phyloP scores from a whole-genome alignment of 2,113 vertebrate genomes.

The Anguilla rostrata region DNA sequence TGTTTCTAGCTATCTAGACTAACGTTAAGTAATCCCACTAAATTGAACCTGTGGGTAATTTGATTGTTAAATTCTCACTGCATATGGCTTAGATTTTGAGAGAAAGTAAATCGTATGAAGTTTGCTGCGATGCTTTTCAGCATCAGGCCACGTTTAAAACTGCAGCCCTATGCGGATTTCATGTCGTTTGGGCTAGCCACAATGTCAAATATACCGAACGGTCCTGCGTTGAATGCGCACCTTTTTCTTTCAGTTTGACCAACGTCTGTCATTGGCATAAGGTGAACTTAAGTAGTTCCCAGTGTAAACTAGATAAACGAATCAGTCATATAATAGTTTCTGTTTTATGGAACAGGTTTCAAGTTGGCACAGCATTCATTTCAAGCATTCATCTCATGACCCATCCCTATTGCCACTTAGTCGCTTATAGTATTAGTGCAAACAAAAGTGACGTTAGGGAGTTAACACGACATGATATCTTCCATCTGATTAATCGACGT shows the following conservation, averaged over 20 bases:
- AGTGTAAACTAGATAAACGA: background rate
- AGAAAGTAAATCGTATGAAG: background rate
- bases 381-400: background rate
- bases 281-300: background rate
- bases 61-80: background rate
- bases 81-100: no score
- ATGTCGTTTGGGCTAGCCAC: background rate
- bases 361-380: background rate
- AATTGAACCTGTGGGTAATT: background rate
- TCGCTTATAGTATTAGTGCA: background rate
- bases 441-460: no score
- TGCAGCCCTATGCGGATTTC: conserved; percentile 2
- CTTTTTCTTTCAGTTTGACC: background rate
- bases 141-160: background rate
- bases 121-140: background rate
- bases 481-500: no score
- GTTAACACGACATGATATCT: no score
- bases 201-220: background rate
- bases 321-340: background rate
- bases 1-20: no score
- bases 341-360: background rate
- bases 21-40: background rate
- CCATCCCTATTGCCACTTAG: background rate
- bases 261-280: background rate
- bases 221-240: background rate